Percentiles rank a stretch among this genome's conserved stretches.
Conservation (phyloP, 1,140 invertebrate species). For the Nebria ingens region DNA sequence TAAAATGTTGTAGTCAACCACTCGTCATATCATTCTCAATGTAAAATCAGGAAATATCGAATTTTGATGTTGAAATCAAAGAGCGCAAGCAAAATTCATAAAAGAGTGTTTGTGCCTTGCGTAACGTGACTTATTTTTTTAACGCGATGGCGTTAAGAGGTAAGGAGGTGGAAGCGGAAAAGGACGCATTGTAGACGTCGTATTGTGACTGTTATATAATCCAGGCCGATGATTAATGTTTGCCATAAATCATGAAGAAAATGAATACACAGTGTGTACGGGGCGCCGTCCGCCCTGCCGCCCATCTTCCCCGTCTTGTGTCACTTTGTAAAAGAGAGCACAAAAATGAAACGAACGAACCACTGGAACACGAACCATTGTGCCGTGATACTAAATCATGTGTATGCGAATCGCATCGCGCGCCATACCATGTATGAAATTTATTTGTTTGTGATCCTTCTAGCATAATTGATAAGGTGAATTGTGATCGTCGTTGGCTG, state of each 20-base stretch:
- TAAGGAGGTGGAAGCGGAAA: background rate
- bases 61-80: no score
- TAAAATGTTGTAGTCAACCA: no score
- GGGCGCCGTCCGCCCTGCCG: background rate
- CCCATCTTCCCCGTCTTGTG: slow-evolving; percentile 3
- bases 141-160: background rate
- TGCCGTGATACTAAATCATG: background rate
- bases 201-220: slow-evolving; percentile 6
- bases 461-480: background rate
- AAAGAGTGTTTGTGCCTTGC: background rate
- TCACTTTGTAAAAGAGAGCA: slow-evolving; percentile 1
- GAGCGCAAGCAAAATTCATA: background rate
- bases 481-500: no score
- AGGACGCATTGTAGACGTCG: background rate
- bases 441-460: slow-evolving; percentile 8
- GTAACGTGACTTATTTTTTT: background rate
- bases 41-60: no score
- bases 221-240: slow-evolving; percentile 2
- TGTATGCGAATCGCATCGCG: background rate
- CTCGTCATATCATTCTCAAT: no score
- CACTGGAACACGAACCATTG: background rate
- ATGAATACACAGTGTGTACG: slow-evolving; percentile 2
- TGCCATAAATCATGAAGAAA: slow-evolving; percentile 2
- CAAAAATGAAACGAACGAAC: slow-evolving; percentile 3
- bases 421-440: slow-evolving; percentile 2